These are phyloP conservation scores for Rhipidura dahli DNA, from an alignment of 2,113 vertebrate genomes.

Conservation along the genomic window DNA sequence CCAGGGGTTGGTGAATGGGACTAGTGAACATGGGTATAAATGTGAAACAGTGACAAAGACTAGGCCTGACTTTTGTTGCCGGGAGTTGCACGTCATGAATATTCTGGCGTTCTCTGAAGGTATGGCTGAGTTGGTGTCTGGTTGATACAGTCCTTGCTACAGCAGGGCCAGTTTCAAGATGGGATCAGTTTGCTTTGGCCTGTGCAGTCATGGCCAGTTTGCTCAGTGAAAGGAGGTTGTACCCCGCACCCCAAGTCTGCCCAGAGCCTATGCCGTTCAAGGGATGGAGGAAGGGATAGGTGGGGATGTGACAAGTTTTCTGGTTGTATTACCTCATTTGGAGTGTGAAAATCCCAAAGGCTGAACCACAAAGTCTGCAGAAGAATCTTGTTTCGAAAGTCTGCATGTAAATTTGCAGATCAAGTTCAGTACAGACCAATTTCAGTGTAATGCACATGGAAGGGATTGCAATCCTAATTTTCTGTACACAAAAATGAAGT, in stretches of 20 bases:
- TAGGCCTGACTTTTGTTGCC: background rate
- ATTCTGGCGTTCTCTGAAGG: background rate
- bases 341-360: background rate
- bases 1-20: background rate
- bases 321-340: background rate
- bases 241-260: background rate
- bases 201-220: background rate
- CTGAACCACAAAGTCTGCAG: background rate
- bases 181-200: background rate
- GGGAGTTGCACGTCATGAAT: background rate
- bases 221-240: background rate
- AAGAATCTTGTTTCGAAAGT: background rate
- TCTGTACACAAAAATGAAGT: background rate
- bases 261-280: fast-evolving
- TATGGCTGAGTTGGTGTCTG: background rate
- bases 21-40: background rate
- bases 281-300: background rate
- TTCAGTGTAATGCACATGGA: background rate
- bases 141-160: background rate
- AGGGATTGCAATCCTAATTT: background rate
- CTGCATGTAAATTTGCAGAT: background rate
- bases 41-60: background rate
- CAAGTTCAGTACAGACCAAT: background rate
- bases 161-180: background rate
- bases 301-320: background rate